Percentiles rank a stretch among this genome's conserved stretches.
phyloP scores from a whole-genome alignment of 1,140 invertebrate genomes.

The Campoletis sonorensis region DNA sequence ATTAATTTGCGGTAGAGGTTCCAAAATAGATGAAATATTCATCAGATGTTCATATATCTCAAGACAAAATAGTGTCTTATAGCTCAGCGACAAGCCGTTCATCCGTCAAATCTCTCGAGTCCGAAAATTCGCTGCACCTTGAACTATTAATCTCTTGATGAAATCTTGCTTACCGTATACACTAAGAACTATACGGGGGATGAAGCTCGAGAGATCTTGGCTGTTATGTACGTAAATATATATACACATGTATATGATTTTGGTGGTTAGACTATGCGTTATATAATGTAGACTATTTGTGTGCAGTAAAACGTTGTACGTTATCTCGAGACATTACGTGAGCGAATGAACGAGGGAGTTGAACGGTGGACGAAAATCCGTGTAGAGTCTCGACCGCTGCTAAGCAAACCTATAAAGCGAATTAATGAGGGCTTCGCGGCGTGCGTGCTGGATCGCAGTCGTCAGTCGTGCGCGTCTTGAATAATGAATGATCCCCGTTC shows the following conservation, averaged over 20 bases:
- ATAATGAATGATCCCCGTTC: conserved; percentile 64
- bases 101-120: neutral
- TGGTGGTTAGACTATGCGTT: neutral
- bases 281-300: conserved; percentile 12
- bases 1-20: neutral
- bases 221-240: neutral
- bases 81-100: neutral
- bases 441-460: conserved; percentile 56
- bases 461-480: conserved; percentile 60
- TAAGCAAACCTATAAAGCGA: conserved; percentile 63
- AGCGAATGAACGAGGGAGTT: conserved; percentile 22
- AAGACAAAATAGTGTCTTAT: too few species aligned
- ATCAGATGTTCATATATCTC: too few species aligned
- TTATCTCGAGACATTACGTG: conserved; percentile 25
- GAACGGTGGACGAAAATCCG: conserved; percentile 41
- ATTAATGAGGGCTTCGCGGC: conserved; percentile 58
- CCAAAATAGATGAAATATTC: too few species aligned
- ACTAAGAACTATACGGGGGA: neutral
- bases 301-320: conserved; percentile 23
- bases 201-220: neutral
- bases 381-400: conserved; percentile 39
- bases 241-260: neutral
- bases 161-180: neutral
- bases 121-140: neutral
- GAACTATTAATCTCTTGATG: neutral